Conservation (phyloP, 2,797 vertebrate genomes). For the Acrocephalus scirpaceus region DNA sequence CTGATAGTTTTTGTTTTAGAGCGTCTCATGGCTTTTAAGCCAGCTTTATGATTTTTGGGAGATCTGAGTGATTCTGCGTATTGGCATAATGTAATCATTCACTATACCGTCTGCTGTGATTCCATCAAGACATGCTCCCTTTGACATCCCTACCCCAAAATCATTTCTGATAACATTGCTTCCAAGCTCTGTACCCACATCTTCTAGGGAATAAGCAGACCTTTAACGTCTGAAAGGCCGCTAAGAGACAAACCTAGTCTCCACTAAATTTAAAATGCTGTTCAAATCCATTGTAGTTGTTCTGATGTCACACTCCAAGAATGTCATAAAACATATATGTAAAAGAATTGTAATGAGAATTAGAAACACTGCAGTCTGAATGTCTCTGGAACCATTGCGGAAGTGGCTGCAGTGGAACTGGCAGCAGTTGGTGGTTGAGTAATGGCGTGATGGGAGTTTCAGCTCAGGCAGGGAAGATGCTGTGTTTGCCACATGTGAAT, state of each 20-base stretch:
- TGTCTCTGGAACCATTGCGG: slow-evolving; percentile 1
- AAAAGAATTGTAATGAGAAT: slow-evolving; percentile 22
- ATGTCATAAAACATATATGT: slow-evolving; percentile 4
- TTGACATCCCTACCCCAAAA: background rate
- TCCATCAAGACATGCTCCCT: background rate
- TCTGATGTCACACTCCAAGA: background rate
- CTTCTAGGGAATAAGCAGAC: background rate
- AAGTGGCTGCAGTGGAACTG: slow-evolving; percentile 39
- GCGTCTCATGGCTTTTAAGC: background rate
- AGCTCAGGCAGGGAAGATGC: background rate
- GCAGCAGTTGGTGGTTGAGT: slow-evolving; percentile 8
- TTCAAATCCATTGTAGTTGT: background rate
- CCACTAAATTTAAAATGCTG: background rate
- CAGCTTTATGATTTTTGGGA: background rate
- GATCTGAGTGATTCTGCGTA: background rate
- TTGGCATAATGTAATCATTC: background rate
- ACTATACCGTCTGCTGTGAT: background rate
- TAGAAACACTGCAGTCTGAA: slow-evolving; percentile 20
- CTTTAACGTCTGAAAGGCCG: fast-evolving
- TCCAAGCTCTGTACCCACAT: background rate
- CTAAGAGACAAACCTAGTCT: background rate
- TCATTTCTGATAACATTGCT: background rate
- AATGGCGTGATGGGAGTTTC: slow-evolving; percentile 30
- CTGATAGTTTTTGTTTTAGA: background rate
- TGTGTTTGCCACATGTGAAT: slow-evolving; percentile 57